Base-by-base conservation (phyloP, 1,140 invertebrate genomes). In the Rhizoglyphus robini region DNA sequence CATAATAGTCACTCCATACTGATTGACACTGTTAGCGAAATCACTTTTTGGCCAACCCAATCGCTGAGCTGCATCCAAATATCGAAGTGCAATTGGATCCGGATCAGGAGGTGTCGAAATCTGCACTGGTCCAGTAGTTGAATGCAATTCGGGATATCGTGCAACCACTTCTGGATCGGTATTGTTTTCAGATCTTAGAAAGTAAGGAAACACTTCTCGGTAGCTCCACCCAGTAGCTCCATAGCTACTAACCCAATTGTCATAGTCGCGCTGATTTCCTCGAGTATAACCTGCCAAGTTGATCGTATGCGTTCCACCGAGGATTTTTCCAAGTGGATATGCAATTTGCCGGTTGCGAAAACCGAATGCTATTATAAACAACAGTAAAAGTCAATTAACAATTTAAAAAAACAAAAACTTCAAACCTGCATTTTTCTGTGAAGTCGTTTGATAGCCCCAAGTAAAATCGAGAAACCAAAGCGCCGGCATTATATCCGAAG, bases 201-300 rank as follows among this genome's bases (percentile, higher is more conserved):
- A 96, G 71, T 94, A 96, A 59, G 88, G 84, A 0, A 94, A 74
- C 0, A 86, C 84, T 34, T 90, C 85, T 51, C 86, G 82, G 69
- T 85, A 92, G 0, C 87, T 84, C 95, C 95, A 99, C 1, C 90
- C 90, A 0, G 82, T 81, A 71, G 95, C 96, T 0, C 95, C 95
- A 34, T 84, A 71, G 20, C 29, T 25, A 0, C 82, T 76, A 73
- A 92, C 90, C 95, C 95, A 99, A 3, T 81, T 78, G 72, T 97
- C 88, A 74, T 96, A n/a, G n/a, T n/a, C n/a, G n/a, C n/a, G n/a
- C n/a, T n/a, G n/a, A n/a, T n/a, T n/a, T n/a, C n/a, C n/a, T 29
- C 95, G 80, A 0, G 97, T 79, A 72, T 98, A 98, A 0, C 96
- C 79, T 93, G 98, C 97, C 1, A 90, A 90, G 75, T 97, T 97